Percentiles rank a stretch among this genome's conserved stretches.
Conservation (phyloP, 2,888 invertebrate genomes). For the Altica lythri region DNA sequence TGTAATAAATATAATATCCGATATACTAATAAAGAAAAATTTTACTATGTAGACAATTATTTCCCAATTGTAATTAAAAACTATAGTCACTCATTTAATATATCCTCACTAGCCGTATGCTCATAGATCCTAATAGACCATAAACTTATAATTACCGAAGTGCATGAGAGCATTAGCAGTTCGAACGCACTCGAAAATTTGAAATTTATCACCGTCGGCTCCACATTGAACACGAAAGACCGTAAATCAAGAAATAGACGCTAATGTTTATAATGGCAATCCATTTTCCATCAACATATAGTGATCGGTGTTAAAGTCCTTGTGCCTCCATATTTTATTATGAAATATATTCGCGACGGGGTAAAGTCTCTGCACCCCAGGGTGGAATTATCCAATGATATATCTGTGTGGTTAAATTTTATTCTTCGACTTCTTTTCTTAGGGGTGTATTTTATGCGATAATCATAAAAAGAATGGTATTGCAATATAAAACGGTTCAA, state of each 20-base stretch:
- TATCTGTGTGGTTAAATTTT: slow-evolving; percentile 13
- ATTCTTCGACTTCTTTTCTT: background rate
- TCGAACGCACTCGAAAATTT: slow-evolving; percentile 11
- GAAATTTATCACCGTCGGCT: slow-evolving; percentile 13
- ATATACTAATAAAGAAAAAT: too few species aligned
- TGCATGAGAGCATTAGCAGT: slow-evolving; percentile 4
- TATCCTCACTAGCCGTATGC: too few species aligned
- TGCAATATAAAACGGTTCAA: too few species aligned
- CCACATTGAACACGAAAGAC: slow-evolving; percentile 14
- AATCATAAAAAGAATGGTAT: slow-evolving; percentile 7
- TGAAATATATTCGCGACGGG: slow-evolving; percentile 11
- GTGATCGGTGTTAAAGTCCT: slow-evolving; percentile 21
- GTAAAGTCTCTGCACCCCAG: slow-evolving; percentile 15
- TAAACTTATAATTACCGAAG: too few species aligned
- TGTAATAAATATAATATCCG: too few species aligned
- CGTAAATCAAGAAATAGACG: slow-evolving; percentile 23
- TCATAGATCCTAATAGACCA: too few species aligned
- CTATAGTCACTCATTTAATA: too few species aligned
- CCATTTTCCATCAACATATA: slow-evolving; percentile 23
- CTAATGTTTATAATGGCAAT: slow-evolving; percentile 28
- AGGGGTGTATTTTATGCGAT: slow-evolving; percentile 3
- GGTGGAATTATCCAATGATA: slow-evolving; percentile 20
- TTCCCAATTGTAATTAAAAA: too few species aligned
- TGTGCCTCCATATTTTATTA: slow-evolving; percentile 19
- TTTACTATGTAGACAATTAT: too few species aligned